A percentile compares a stretch with the other conserved stretches of the same genome.
Conservation (phyloP, 2,888 invertebrate species). For the Cataglyphis albicans region DNA sequence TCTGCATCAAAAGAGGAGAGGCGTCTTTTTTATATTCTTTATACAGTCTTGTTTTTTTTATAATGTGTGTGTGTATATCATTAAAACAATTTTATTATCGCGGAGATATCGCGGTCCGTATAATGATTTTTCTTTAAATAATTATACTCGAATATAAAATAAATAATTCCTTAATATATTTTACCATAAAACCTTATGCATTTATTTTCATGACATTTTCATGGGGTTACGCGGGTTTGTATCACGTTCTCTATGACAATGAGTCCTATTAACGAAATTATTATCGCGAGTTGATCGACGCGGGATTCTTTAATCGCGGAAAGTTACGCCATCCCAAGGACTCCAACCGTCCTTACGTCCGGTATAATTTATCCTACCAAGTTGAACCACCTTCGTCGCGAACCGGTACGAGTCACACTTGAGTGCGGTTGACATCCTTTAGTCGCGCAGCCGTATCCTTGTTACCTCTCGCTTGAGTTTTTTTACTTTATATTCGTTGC, state of each 20-base stretch:
- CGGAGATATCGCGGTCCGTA: background rate
- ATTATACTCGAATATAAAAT: background rate
- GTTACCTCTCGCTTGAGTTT: slow-evolving; percentile 43
- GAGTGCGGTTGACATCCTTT: slow-evolving; percentile 75
- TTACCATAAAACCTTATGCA: too few species aligned
- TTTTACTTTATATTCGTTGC: slow-evolving; percentile 61
- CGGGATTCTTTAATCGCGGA: slow-evolving; percentile 36
- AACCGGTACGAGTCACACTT: slow-evolving; percentile 72
- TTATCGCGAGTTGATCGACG: slow-evolving; percentile 22
- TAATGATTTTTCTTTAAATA: background rate
- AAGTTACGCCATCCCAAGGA: slow-evolving; percentile 63
- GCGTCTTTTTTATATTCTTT: background rate
- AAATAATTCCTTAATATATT: slow-evolving; percentile 14
- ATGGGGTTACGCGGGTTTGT: background rate
- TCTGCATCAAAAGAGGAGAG: background rate
- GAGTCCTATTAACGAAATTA: slow-evolving; percentile 26
- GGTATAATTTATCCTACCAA: slow-evolving; percentile 70
- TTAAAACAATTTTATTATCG: background rate
- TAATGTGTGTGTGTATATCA: background rate
- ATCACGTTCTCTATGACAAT: background rate
- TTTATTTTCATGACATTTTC: slow-evolving; percentile 27
- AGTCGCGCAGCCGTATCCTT: slow-evolving; percentile 51
- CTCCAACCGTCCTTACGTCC: slow-evolving; percentile 64
- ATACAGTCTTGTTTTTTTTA: background rate
- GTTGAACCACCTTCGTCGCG: slow-evolving; percentile 70